A percentile compares a stretch with the other conserved stretches of the same genome.
phyloP scores from a whole-genome alignment of 2,797 vertebrate species.

The Molossus molossus region DNA sequence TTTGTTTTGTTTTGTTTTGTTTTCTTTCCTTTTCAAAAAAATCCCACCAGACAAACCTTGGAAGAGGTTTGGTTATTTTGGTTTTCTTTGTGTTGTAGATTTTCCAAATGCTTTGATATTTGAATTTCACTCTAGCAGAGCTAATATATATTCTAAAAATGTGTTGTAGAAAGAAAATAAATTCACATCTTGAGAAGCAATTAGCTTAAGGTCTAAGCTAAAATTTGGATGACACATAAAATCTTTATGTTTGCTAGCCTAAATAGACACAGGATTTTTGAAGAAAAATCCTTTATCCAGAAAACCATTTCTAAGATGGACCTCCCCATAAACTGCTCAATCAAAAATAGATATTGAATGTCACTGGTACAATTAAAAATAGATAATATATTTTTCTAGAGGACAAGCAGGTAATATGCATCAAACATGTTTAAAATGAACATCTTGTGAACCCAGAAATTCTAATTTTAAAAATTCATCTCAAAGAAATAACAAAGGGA shows the following conservation, averaged over 20 bases:
- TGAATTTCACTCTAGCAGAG: conserved; percentile 56
- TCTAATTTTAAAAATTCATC: conserved; percentile 22
- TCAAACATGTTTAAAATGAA: conserved; percentile 35
- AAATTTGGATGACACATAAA: conserved; percentile 37
- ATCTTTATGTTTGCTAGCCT: conserved; percentile 14
- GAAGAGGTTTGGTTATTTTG: conserved; percentile 39
- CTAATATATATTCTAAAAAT: conserved; percentile 4
- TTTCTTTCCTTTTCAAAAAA: neutral
- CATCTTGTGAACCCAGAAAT: neutral
- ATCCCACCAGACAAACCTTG: neutral
- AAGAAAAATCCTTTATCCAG: conserved; percentile 44
- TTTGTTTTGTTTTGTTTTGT: neutral
- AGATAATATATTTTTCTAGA: conserved; percentile 15
- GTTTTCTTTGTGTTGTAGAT: conserved; percentile 39
- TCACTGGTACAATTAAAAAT: conserved; percentile 10
- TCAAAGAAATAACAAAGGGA: neutral
- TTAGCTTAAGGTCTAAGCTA: conserved; percentile 56
- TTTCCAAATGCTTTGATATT: conserved; percentile 37
- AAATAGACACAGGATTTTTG: neutral
- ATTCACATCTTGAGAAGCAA: conserved; percentile 52
- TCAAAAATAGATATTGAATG: conserved; percentile 51
- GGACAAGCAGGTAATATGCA: neutral
- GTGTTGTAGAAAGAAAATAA: conserved; percentile 10
- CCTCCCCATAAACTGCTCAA: neutral
- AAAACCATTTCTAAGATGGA: neutral